Percentiles rank a stretch among this genome's conserved stretches.
phyloP scores from a whole-genome alignment of 2,113 vertebrate species.

The Himantopus leucocephalus region DNA sequence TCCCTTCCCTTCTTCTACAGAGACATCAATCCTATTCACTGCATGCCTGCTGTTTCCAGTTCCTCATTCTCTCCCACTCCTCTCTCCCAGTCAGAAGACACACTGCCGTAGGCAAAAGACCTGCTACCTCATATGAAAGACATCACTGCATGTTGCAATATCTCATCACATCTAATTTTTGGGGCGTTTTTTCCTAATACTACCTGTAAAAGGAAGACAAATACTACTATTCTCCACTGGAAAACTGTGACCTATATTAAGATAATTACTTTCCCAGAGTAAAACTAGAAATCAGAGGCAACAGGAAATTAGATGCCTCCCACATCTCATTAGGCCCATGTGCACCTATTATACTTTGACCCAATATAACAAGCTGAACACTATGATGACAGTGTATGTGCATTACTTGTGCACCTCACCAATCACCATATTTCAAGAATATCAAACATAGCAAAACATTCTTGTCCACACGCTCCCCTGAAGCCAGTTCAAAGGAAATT shows the following conservation, averaged over 20 bases:
- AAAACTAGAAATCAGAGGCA: background rate
- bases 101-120: background rate
- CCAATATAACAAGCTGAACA: background rate
- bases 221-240: background rate
- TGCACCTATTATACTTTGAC: background rate
- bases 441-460: background rate
- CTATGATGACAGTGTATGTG: background rate
- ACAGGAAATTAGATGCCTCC: background rate
- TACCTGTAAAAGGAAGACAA: background rate
- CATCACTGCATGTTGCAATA: background rate
- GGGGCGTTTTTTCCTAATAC: background rate
- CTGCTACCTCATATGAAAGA: background rate
- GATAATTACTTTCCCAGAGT: background rate
- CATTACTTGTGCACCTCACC: background rate
- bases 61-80: background rate
- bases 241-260: background rate
- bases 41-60: background rate
- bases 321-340: background rate
- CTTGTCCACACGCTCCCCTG: background rate
- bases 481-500: background rate
- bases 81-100: background rate
- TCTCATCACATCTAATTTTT: background rate
- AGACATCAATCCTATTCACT: background rate
- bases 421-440: background rate
- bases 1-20: background rate